Conservation (phyloP, 2,888 invertebrate genomes). For the Parochlus steinenii region DNA sequence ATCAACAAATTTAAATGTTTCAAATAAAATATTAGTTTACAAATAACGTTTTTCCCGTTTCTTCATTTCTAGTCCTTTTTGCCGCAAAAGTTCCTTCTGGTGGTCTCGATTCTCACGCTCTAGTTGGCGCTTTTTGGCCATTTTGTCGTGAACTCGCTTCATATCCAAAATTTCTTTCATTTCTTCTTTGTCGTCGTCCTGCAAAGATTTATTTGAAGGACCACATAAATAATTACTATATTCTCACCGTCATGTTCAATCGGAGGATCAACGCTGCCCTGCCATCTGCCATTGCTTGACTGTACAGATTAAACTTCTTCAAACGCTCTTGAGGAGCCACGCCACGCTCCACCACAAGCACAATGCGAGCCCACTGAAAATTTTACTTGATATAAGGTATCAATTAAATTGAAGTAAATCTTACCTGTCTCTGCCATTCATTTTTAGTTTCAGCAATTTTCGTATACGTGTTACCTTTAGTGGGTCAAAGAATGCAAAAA, state of each 20-base stretch:
- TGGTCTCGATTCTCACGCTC: constrained; percentile 24
- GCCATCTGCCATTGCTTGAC: constrained; percentile 85
- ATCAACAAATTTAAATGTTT: no score
- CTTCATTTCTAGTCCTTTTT: constrained; percentile 9
- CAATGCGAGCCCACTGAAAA: constrained; percentile 97
- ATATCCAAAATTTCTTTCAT: constrained; percentile 87
- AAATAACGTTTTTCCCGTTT: constrained; percentile 8
- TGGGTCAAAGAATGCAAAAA: no score
- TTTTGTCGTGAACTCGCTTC: constrained; percentile 68
- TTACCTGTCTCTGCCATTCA: constrained; percentile 96
- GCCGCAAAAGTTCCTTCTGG: constrained; percentile 1
- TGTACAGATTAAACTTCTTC: constrained; percentile 75
- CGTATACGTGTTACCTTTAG: constrained; percentile 97
- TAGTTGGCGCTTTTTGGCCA: constrained; percentile 48
- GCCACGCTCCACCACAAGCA: constrained; percentile 92
- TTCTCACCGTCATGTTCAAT: constrained; percentile 68
- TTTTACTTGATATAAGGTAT: constrained; percentile 17
- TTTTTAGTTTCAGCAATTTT: constrained; percentile 93
- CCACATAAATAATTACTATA: no score
- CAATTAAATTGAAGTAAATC: no score
- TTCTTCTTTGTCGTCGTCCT: constrained; percentile 88
- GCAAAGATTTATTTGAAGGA: constrained; percentile 17
- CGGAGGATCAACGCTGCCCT: constrained; percentile 71
- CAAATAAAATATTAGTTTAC: no score
- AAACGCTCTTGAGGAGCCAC: constrained; percentile 77